phyloP scores from a whole-genome alignment of 2,888 invertebrate genomes.

The Habroteleia sp. region DNA sequence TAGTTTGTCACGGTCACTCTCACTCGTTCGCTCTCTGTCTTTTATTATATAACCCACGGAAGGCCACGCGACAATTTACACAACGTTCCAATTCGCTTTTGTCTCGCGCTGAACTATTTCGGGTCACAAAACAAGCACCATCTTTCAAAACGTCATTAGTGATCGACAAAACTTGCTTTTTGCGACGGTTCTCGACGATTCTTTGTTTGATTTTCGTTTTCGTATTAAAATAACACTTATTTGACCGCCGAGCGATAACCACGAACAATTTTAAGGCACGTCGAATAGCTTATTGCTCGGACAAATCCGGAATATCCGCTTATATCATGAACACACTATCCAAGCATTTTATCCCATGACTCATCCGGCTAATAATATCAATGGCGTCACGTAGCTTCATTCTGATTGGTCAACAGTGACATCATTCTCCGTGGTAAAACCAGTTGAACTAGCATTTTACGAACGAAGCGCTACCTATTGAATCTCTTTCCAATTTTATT shows the following conservation, averaged over 20 bases:
- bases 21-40: constrained; percentile 31
- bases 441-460: no score
- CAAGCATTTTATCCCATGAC: constrained; percentile 37
- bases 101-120: neutral
- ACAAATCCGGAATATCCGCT: constrained; percentile 35
- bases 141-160: no score
- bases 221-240: no score
- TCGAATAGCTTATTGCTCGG: constrained; percentile 21
- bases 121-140: no score
- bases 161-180: no score
- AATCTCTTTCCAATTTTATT: no score
- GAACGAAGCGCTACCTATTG: no score
- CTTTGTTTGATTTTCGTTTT: no score
- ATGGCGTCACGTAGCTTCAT: constrained; percentile 14
- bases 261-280: no score
- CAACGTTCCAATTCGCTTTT: neutral
- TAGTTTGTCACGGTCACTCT: constrained; percentile 41
- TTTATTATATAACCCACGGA: constrained; percentile 57
- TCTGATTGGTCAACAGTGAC: constrained; percentile 23
- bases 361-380: constrained; percentile 37
- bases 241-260: no score
- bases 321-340: constrained; percentile 22
- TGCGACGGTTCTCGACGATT: no score
- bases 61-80: constrained; percentile 57
- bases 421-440: no score